Base-by-base conservation (phyloP, 2,888 invertebrate genomes). In the Pegoplata infirma region DNA sequence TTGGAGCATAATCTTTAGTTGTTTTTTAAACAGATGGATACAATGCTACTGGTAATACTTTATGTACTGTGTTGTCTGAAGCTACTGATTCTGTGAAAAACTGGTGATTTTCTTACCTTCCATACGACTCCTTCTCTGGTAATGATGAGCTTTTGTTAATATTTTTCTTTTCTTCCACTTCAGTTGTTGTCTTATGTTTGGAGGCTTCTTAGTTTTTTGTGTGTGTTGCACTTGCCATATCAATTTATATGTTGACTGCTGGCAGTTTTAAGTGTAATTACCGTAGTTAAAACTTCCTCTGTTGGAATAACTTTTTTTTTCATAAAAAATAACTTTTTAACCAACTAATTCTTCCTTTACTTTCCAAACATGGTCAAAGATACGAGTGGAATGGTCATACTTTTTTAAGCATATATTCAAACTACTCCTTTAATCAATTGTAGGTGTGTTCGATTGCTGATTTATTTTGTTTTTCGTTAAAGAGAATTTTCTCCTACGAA, bases 221-320 rank as follows among this genome's bases (percentile, higher is more conserved):
- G 49, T 46, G 5, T 74, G 76, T 49, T 69, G 72, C 78, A 78
- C 80, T 82, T 79, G 81, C 80, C 80, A 63, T 69, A 78, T 61
- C 74, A 77, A 71, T 76, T 73, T 72, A 59, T 81, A 74, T 51
- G 83, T 83, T 85, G 86, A 85, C 86, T 84, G 85, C 83, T 85
- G 86, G 86, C 87, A 82, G 85, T 86, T 74, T 74, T 55, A 8
- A 44, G 47, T 85, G 86, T 86, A 86, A 86, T 86, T 86, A 86
- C 84, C 82, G 83, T 85, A 83, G 85, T 85, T 86, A 83, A 61
- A 71, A 53, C 78, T 66, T 74, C 78, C 64, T 55, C 46, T 58
- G 16, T 14, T 23, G 14, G 23, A 53, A 55, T 19, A 49, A 51
- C 1, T n/a, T n/a, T n/a, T n/a, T n/a, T n/a, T n/a, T n/a, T n/a